A percentile compares a stretch with the other conserved stretches of the same genome.
These are phyloP conservation scores for Gorsachius goisagi DNA, from an alignment of 2,113 vertebrate species.

Conservation along the genomic window DNA sequence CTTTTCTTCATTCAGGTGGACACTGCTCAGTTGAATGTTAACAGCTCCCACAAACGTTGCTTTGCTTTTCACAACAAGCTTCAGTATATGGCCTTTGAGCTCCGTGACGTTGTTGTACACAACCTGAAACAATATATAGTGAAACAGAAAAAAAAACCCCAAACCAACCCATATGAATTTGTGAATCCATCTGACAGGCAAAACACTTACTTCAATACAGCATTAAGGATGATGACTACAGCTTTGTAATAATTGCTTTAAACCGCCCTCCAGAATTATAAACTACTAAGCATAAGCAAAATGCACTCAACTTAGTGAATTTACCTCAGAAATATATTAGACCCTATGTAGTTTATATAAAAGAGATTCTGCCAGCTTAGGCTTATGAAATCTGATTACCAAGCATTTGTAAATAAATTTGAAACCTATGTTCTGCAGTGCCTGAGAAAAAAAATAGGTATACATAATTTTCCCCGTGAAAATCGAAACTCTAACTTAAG, in stretches of 20 bases:
- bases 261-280: not conserved
- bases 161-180: not conserved
- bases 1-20: slow-evolving; percentile 75
- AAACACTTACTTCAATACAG: not conserved
- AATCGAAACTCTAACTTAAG: not conserved
- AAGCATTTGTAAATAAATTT: not conserved
- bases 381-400: not conserved
- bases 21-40: slow-evolving; percentile 75
- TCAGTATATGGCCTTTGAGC: slow-evolving; percentile 75
- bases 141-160: not conserved
- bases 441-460: not conserved
- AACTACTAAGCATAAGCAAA: not conserved
- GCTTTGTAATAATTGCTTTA: not conserved
- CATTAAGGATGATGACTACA: not conserved
- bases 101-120: slow-evolving; percentile 71
- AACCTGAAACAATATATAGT: slow-evolving; percentile 67
- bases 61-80: slow-evolving; percentile 84
- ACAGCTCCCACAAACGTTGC: slow-evolving; percentile 77
- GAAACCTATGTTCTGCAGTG: not conserved
- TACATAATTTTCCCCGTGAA: not conserved
- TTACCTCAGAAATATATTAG: not conserved
- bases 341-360: not conserved
- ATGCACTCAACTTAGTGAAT: not conserved
- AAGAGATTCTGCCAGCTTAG: not conserved
- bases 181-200: not conserved